Evolutionary conservation across 2,888 invertebrate genomes (phyloP).

Genomic region (Proisotoma minuta): DNA sequence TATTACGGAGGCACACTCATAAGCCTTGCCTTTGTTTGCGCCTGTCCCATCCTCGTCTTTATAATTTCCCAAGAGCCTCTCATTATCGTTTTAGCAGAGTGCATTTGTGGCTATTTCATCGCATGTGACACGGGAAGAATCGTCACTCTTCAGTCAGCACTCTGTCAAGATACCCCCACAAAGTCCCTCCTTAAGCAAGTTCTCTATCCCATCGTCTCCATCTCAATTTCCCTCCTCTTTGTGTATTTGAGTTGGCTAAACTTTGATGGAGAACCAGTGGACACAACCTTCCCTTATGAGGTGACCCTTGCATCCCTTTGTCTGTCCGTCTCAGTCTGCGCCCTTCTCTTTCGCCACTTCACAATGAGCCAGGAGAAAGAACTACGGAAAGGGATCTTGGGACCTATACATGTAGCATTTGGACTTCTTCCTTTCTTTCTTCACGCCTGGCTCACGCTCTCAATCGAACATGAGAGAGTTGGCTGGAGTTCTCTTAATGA

Average conservation of each 20-base stretch:
- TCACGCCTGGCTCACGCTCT: slow-evolving; percentile 39
- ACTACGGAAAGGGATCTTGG: neutral
- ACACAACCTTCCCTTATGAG: neutral
- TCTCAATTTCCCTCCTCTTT: slow-evolving; percentile 19
- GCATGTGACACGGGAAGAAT: slow-evolving; percentile 40
- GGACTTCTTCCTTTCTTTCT: slow-evolving; percentile 31
- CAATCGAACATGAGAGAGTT: slow-evolving; percentile 22
- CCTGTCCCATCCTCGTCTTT: slow-evolving; percentile 33
- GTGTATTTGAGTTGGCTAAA: slow-evolving; percentile 10
- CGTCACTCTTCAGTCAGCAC: slow-evolving; percentile 32
- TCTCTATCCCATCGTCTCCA: slow-evolving; percentile 31
- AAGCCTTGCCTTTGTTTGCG: slow-evolving; percentile 25
- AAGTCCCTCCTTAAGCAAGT: slow-evolving; percentile 33
- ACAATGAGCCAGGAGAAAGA: slow-evolving; percentile 10
- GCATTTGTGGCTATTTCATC: slow-evolving; percentile 40
- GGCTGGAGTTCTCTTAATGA: slow-evolving; percentile 15
- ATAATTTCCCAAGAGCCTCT: slow-evolving; percentile 31
- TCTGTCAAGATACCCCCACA: slow-evolving; percentile 42
- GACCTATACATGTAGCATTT: slow-evolving; percentile 17
- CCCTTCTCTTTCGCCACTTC: slow-evolving; percentile 1
- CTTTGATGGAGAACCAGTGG: neutral
- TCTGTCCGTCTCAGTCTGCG: neutral
- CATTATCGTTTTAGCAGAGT: slow-evolving; percentile 34
- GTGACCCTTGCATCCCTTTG: neutral
- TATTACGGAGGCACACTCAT: slow-evolving; percentile 39